A percentile compares a stretch with the other conserved stretches of the same genome.
phyloP scores from a whole-genome alignment of 2,888 invertebrate genomes.

The Ormyrus nitidulus region DNA sequence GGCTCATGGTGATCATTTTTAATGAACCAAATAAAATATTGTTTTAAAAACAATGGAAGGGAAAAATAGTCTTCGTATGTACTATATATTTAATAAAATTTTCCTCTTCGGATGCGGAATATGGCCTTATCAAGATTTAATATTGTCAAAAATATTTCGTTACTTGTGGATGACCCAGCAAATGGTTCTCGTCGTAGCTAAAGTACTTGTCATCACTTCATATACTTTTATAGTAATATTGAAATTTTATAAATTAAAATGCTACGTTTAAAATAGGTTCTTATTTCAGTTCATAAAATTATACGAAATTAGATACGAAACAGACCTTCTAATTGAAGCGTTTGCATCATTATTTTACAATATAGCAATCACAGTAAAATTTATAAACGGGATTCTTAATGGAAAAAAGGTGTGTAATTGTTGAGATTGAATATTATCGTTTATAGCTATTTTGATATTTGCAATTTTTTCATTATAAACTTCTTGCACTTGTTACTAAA shows the following conservation, averaged over 20 bases:
- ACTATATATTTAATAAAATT: slow-evolving; percentile 9
- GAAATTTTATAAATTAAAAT: not conserved
- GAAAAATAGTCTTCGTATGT: not conserved
- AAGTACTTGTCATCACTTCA: not conserved
- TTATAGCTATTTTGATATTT: not conserved
- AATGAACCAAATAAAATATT: not conserved
- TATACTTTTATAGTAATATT: not conserved
- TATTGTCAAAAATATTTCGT: slow-evolving; percentile 4
- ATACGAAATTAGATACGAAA: slow-evolving; percentile 1
- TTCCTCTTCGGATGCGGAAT: slow-evolving; percentile 20
- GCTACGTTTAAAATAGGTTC: too few species aligned
- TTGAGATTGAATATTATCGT: not conserved
- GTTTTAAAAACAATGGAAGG: not conserved
- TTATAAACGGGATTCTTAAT: slow-evolving; percentile 23
- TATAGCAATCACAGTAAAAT: slow-evolving; percentile 32
- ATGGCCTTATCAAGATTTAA: slow-evolving; percentile 21
- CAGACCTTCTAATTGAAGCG: slow-evolving; percentile 6
- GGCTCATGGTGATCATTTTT: not conserved
- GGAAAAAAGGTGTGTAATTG: slow-evolving; percentile 7
- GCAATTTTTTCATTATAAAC: not conserved
- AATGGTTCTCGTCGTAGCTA: slow-evolving; percentile 11
- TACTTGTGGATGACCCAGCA: slow-evolving; percentile 30
- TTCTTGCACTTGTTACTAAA: too few species aligned
- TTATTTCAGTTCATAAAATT: slow-evolving; percentile 22
- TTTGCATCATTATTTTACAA: slow-evolving; percentile 8